These are phyloP conservation scores for Gonatopus flavifemur DNA, from an alignment of 1,140 invertebrate genomes.

Conservation along the genomic window DNA sequence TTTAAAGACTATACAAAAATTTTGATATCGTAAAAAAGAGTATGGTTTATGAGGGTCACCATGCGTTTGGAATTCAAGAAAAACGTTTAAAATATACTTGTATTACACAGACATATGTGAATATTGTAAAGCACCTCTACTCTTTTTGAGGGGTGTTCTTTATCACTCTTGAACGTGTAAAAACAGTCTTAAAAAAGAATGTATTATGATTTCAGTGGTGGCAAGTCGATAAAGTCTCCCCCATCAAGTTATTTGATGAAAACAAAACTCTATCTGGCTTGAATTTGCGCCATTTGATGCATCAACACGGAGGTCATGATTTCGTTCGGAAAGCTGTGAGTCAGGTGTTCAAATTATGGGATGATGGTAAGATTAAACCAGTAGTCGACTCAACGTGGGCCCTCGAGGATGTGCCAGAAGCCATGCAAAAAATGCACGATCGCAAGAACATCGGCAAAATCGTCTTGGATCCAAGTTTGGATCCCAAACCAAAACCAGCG, in stretches of 20 bases:
- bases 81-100: no score
- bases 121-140: no score
- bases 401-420: constrained; percentile 82
- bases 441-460: constrained; percentile 89
- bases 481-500: constrained; percentile 76
- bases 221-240: constrained; percentile 88
- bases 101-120: no score
- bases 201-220: constrained; percentile 70
- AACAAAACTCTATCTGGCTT: constrained; percentile 83
- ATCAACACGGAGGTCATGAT: constrained; percentile 74
- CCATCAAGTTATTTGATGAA: constrained; percentile 86
- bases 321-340: constrained; percentile 71
- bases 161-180: no score
- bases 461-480: constrained; percentile 76
- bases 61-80: no score
- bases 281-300: constrained; percentile 81
- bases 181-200: constrained; percentile 5
- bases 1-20: no score
- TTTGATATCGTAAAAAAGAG: no score
- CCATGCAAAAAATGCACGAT: constrained; percentile 91
- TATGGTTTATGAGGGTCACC: no score
- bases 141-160: no score
- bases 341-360: constrained; percentile 75
- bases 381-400: constrained; percentile 84
- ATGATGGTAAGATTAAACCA: constrained; percentile 76